Evolutionary conservation across 37 sponge, comb jelly and placozoan species (phyloP).

Genomic region (Oopsacas minuta): DNA sequence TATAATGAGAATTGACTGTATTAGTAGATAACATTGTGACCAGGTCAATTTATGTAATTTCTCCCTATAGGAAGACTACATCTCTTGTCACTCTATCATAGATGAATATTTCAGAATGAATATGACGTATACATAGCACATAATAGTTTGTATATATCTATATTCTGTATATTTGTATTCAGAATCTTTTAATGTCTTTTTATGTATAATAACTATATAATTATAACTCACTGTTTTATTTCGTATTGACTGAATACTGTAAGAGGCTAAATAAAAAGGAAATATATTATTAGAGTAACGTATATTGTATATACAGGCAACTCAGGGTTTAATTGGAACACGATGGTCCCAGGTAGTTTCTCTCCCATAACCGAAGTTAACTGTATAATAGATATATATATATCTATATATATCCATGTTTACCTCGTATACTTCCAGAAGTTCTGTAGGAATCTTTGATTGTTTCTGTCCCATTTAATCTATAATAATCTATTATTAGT

Average conservation of each 20-base stretch:
- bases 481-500: too few species aligned
- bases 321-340: too few species aligned
- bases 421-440: constrained; percentile 2
- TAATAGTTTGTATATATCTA: background rate
- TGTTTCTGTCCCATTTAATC: constrained; percentile 1
- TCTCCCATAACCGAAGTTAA: too few species aligned
- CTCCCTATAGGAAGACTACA: background rate
- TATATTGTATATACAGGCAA: too few species aligned
- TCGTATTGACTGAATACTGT: constrained; percentile 9
- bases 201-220: background rate
- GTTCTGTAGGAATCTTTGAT: constrained; percentile 9
- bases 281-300: background rate
- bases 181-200: background rate
- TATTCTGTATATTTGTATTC: background rate
- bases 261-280: background rate
- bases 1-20: too few species aligned
- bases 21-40: too few species aligned
- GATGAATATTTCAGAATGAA: constrained; percentile 16
- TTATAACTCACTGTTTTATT: constrained; percentile 15
- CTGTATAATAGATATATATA: too few species aligned
- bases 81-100: background rate
- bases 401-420: background rate
- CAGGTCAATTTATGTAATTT: too few species aligned
- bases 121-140: too few species aligned
- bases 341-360: too few species aligned